Evolutionary conservation across 2,797 vertebrate species (phyloP), one percentile per base, ranked within the genome.

Genomic region (Galaxias olidus): DNA sequence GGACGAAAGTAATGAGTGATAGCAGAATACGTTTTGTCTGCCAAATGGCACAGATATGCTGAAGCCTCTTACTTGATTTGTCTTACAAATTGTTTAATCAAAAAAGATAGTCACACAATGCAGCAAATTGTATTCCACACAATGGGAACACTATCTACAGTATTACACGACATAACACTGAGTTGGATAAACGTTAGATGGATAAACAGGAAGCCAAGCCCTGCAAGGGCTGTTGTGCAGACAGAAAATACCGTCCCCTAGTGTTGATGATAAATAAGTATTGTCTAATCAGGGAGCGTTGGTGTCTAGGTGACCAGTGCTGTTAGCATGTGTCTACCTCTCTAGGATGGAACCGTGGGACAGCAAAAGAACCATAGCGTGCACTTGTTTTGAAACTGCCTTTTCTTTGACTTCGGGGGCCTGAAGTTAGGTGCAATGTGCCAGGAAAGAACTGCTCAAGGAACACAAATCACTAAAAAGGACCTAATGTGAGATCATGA

Each of bases 351-450:
- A 75, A 76, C 75, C 61, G 59, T 63, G 77, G 68, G n/a, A 20
- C 14, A 5, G 47, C 30, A 18, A 30, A 20, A 64, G 57, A 46
- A 59, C 7, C 54, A 61, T 44, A 71, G 57, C 14, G 58, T 66
- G 65, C 72, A 73, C 81, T 79, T 74, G 72, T 83, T 83, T 70
- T 77, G 49, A 83, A 86, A 80, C 86, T 90, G 88, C 90, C 90
- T 90, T 89, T 79, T 71, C 69, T 84, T 79, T 81, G 77, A 79
- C 80, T 81, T 79, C 73, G 59, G 43, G 66, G 53, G 78, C 61
- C 63, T 73, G 71, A 81, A 73, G 59, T 77, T 76, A 82, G 77
- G 83, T 89, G 85, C 87, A 87, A 88, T 87, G 85, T 89, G 85
- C 82, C 88, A 90, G 78, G 54, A 81, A 68, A 65, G 61, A 73